Percentiles rank a stretch among this genome's conserved stretches.
Evolutionary conservation across 2,797 vertebrate species (phyloP).

Genomic region (Momotus momota): DNA sequence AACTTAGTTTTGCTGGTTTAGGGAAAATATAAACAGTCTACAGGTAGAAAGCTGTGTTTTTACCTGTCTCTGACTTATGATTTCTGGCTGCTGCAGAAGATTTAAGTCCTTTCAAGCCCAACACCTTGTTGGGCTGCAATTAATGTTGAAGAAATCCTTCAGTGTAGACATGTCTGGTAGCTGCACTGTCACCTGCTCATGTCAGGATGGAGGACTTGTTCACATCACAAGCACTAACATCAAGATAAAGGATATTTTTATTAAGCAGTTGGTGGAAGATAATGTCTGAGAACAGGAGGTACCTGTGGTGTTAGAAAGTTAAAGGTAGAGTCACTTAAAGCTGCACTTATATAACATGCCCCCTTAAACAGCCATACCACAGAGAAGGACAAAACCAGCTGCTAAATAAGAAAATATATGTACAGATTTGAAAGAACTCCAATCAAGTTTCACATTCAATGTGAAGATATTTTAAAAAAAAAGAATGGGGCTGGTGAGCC

Average conservation of each 20-base stretch:
- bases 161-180: background rate
- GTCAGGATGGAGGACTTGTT: background rate
- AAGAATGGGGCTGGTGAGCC: background rate
- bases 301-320: background rate
- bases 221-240: background rate
- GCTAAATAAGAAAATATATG: background rate
- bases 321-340: background rate
- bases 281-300: background rate
- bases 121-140: background rate
- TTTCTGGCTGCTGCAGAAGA: background rate
- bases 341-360: background rate
- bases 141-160: background rate
- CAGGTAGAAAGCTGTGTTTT: background rate
- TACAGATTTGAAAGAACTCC: background rate
- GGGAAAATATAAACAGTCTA: background rate
- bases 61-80: background rate
- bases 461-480: background rate
- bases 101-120: background rate
- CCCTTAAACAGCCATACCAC: background rate
- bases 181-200: background rate
- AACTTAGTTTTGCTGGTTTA: background rate
- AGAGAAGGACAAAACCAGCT: background rate
- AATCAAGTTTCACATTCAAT: background rate
- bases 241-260: background rate
- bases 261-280: background rate